Base-by-base conservation (phyloP, 2,888 invertebrate species). In the Cyrtodaria siliqua region DNA sequence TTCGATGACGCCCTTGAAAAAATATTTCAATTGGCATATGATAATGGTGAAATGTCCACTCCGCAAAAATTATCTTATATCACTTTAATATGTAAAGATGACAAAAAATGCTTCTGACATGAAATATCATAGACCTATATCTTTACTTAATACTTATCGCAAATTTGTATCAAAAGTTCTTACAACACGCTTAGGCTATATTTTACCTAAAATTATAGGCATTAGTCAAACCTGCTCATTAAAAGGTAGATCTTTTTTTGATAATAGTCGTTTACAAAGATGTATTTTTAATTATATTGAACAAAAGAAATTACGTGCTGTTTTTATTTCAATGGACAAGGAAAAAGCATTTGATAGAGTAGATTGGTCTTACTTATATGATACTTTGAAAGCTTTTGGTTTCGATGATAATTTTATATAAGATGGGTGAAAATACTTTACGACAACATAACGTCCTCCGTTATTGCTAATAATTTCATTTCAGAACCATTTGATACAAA, bases 341-440 rank as follows among this genome's bases (percentile, higher is more conserved):
- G 82, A 79, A 50, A 86, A 85, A 44, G 84, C 83, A 1, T 85
- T 85, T 44, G 83, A 85, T 56, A 60, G 84, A 44, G 84, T 84
- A 12, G 72, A 64, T 33, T 78, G 81, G 57, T 59, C 67, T 20
- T 85, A 68, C 64, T n/a, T 86, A 24, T 81, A 74, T 71, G 59
- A 78, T 55, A 62, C 66, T 6, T 55, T 86, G 33, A 2, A 59
- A 9, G 29, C 67, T 12, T 84, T 79, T 64, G 81, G 82, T 14
- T 83, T 86, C 79, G 61, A 74, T 23, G 24, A 63, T 24, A 44
- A 66, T 47, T 78, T 85, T 27, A 69, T 82, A 29, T 33, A n/a
- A n/a, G 77, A 6, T 82, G 79, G 77, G 72, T 85, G 20, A 68
- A 70, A 44, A 72, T 85, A 18, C 63, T 9, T 64, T 84, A 86